phyloP scores from a whole-genome alignment of 2,113 vertebrate species.

The Grus americana region DNA sequence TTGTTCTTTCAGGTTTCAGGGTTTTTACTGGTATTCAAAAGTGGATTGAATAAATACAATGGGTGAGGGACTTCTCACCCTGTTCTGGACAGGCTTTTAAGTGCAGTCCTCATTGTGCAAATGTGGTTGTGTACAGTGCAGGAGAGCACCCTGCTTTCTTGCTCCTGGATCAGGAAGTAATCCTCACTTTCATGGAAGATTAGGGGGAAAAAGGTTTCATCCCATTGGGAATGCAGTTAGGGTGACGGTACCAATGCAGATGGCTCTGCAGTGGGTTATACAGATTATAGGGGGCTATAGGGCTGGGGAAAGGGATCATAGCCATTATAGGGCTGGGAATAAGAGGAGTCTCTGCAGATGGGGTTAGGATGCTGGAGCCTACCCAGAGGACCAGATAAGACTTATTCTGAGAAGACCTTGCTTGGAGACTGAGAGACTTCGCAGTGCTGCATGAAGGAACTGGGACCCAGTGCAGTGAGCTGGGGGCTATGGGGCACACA shows the following conservation, averaged over 20 bases:
- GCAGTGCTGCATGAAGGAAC: not conserved
- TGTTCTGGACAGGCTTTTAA: not conserved
- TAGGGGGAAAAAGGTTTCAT: not conserved
- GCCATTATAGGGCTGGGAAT: not conserved
- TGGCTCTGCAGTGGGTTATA: not conserved
- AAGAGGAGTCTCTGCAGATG: not conserved
- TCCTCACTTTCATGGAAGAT: not conserved
- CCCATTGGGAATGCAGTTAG: accelerated
- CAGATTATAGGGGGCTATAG: not conserved
- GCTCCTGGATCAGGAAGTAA: not conserved
- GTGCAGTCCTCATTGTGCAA: not conserved
- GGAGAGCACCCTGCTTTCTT: not conserved
- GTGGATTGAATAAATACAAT: not conserved
- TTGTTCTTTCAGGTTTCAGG: not conserved
- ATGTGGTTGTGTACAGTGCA: not conserved
- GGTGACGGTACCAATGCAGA: not conserved
- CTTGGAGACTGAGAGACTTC: not conserved
- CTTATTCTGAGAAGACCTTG: not conserved
- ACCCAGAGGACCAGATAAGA: not conserved
- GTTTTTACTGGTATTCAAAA: not conserved
- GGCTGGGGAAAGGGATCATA: not conserved
- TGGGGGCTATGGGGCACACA: not conserved
- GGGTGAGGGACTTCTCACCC: not conserved
- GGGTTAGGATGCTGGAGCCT: not conserved
- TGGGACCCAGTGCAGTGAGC: not conserved